Base-by-base conservation (phyloP, 2,888 invertebrate species). In the Tenthredo livida region DNA sequence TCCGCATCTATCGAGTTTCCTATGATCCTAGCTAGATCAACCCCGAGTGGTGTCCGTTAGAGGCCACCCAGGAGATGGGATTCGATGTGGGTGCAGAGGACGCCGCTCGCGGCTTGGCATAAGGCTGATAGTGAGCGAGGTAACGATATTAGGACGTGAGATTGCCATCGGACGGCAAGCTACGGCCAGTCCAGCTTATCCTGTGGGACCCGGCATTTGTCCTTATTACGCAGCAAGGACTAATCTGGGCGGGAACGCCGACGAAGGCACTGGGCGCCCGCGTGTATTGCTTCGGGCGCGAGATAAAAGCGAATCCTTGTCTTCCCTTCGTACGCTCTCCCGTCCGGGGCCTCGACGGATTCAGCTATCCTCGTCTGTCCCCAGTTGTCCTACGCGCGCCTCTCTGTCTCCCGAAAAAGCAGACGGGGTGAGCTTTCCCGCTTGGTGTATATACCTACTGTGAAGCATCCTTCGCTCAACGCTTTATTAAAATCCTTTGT, bases 301-400 rank as follows among this genome's bases (percentile, higher is more conserved):
- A 65, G 84, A 75, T 84, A 78, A 84, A 78, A 78, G 84, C 73
- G 84, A 84, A 84, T 73, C 78, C 84, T 43, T 84, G 78, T 84
- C 84, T 84, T 80, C 80, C 61, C 80, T 80, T 58, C 80, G 80
- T 80, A 61, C 50, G 10, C 50, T 50, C 61, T 61, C 61, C 58
- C 61, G 40, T 61, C 40, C 80, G 61, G 80, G 40, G 61, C 40
- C 80, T 58, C 80, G 21, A 40, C 40, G 61, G 4, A 61, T 80
- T 80, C 80, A n/a, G 15, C 40, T 61, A 6, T 80, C 80, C 80
- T 80, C 17, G 17, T 80, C 61, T 61, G 21, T 61, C 80, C 33
- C 40, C 40, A 21, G n/a, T 80, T 50, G 40, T 80, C 40, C 80
- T 40, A 58, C 37, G 61, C 12, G 21, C 40, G 9, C 12, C 58